Conservation (phyloP, 2,797 vertebrate species). For the Rhabdophis nuchalis region DNA sequence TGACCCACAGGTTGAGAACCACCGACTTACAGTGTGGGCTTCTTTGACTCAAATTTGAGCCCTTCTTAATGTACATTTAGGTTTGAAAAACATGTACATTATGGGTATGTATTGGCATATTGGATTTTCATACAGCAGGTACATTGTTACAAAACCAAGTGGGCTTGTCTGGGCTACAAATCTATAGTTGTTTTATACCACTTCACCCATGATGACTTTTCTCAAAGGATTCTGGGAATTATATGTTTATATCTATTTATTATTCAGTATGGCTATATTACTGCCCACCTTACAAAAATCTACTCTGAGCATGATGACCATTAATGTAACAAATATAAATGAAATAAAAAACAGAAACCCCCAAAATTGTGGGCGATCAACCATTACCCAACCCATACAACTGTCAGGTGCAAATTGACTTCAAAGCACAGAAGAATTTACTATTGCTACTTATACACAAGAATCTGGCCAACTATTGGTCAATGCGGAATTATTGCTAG, state of each 20-base stretch:
- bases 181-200: neutral
- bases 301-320: neutral
- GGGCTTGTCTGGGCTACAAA: neutral
- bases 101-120: neutral
- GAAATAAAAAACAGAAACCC: neutral
- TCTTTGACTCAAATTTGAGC: constrained; percentile 16
- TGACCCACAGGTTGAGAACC: too few species aligned
- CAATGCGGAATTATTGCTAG: too few species aligned
- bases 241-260: neutral
- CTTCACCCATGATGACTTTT: neutral
- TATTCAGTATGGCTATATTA: neutral
- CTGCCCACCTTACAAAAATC: neutral
- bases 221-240: neutral
- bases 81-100: neutral
- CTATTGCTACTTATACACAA: neutral
- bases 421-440: neutral
- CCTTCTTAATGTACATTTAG: neutral
- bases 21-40: neutral
- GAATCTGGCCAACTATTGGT: neutral
- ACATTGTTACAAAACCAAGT: neutral
- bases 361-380: neutral
- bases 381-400: neutral
- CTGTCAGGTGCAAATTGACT: neutral
- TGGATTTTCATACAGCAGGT: neutral
- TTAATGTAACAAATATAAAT: neutral